phyloP scores from a whole-genome alignment of 2,797 vertebrate genomes.

The Helarctos malayanus region DNA sequence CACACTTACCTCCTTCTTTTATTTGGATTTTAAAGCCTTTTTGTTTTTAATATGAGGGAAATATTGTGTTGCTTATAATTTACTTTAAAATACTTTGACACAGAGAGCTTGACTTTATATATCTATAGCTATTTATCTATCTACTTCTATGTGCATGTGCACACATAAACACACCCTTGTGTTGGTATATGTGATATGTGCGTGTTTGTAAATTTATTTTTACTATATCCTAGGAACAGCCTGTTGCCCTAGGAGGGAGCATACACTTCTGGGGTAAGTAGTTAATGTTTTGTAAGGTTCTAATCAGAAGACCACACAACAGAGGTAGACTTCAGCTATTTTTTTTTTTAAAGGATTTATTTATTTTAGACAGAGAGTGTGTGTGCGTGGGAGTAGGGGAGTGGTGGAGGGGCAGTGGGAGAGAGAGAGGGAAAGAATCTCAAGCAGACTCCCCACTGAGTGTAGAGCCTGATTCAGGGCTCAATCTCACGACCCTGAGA shows the following conservation, averaged over 20 bases:
- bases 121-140: background rate
- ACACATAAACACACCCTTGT: background rate
- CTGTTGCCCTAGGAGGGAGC: background rate
- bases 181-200: background rate
- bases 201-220: conserved; percentile 58
- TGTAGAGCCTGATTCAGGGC: background rate
- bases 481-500: background rate
- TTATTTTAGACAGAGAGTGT: background rate
- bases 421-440: background rate
- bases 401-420: background rate
- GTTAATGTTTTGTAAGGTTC: background rate
- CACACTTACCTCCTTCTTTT: conserved; percentile 49
- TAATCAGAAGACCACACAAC: background rate
- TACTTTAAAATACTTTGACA: conserved; percentile 64
- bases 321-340: background rate
- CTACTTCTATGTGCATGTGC: background rate
- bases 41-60: conserved; percentile 20
- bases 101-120: background rate
- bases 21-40: conserved; percentile 49
- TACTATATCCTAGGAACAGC: background rate
- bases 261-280: background rate
- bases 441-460: background rate
- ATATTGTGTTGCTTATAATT: conserved; percentile 39
- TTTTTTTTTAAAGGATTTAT: background rate
- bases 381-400: background rate